These are phyloP conservation scores for Lytechinus variegatus DNA, from an alignment of 35 echinoderm and acorn worm genomes.

Conservation along the genomic window DNA sequence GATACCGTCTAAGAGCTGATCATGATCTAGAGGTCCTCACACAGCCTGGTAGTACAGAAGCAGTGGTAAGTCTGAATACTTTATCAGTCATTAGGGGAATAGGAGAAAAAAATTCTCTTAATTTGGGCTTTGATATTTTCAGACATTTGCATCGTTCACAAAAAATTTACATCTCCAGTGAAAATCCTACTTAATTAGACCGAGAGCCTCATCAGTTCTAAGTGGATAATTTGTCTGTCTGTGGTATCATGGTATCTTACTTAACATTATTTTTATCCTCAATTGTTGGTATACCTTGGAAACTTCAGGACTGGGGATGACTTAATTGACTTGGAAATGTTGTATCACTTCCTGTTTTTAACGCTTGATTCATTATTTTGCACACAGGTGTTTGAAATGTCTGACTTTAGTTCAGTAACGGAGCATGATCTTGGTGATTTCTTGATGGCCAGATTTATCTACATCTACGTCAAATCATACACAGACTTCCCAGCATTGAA, in stretches of 20 bases:
- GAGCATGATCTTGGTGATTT: slow-evolving; percentile 23
- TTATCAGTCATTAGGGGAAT: background rate
- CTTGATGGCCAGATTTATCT: slow-evolving; percentile 32
- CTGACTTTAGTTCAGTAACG: background rate
- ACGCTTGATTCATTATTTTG: background rate
- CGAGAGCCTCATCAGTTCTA: no score
- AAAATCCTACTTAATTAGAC: no score
- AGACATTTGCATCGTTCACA: no score
- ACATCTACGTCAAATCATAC: slow-evolving; percentile 62
- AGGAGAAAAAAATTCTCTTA: background rate
- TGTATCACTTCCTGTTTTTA: no score
- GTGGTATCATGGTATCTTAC: no score
- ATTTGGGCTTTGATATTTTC: no score
- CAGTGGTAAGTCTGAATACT: slow-evolving; percentile 50
- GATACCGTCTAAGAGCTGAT: slow-evolving; percentile 45
- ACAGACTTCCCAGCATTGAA: slow-evolving; percentile 58
- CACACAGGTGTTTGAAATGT: slow-evolving; percentile 54
- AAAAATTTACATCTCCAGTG: no score
- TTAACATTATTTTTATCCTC: no score
- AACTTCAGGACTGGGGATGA: no score
- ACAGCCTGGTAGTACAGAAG: slow-evolving; percentile 1
- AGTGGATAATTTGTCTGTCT: no score
- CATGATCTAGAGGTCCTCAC: slow-evolving; percentile 55
- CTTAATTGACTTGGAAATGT: no score
- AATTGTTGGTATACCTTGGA: no score